phyloP scores from a whole-genome alignment of 2,797 vertebrate species.

The Typhlichthys subterraneus region DNA sequence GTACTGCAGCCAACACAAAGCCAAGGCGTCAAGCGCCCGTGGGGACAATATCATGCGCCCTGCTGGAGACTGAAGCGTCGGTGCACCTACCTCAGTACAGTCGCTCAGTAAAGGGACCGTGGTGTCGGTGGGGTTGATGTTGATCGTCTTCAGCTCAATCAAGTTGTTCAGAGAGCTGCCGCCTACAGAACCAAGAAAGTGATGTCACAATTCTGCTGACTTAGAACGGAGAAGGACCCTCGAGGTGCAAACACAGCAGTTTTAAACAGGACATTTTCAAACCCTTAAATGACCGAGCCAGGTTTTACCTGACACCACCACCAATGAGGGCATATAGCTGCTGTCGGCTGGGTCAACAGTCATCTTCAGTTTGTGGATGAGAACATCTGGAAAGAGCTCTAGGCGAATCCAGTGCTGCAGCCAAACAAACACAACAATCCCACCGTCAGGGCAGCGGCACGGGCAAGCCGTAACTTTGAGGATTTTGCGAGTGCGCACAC shows the following conservation, averaged over 20 bases:
- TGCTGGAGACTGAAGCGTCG: neutral
- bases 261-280: neutral
- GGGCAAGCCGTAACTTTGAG: too few relatives aligned
- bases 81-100: slow-evolving; percentile 86
- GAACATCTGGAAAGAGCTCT: slow-evolving; percentile 95
- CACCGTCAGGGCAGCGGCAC: neutral
- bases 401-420: slow-evolving; percentile 96
- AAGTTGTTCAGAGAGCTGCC: slow-evolving; percentile 97
- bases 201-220: neutral
- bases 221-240: neutral
- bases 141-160: slow-evolving; percentile 95
- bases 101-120: slow-evolving; percentile 90
- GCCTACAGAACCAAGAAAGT: slow-evolving; percentile 68
- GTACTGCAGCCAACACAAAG: slow-evolving; percentile 76
- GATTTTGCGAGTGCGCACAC: neutral
- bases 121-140: slow-evolving; percentile 94
- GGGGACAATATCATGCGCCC: neutral
- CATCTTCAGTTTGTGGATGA: slow-evolving; percentile 95
- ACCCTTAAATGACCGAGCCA: neutral
- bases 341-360: slow-evolving; percentile 96
- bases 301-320: slow-evolving; percentile 91
- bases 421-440: neutral
- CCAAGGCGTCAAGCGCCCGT: neutral
- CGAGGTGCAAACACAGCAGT: neutral
- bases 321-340: slow-evolving; percentile 98